phyloP scores from a whole-genome alignment of 2,888 invertebrate species.

The Nymphalis c-album region DNA sequence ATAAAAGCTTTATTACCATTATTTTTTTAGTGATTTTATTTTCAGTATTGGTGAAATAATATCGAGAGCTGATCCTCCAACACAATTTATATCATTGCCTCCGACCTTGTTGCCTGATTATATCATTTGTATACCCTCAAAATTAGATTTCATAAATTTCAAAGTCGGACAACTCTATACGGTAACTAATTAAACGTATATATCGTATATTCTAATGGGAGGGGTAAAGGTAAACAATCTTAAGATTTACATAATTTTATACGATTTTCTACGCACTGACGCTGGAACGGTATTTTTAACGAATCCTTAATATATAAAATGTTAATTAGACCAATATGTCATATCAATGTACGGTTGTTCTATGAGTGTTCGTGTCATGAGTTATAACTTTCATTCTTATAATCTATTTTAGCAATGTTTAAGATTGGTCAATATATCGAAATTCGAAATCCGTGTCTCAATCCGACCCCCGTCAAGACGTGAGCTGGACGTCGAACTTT shows the following conservation, averaged over 20 bases:
- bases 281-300: no score
- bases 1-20: no score
- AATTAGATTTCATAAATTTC: slow-evolving; percentile 64
- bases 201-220: no score
- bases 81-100: slow-evolving; percentile 27
- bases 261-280: no score
- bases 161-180: slow-evolving; percentile 55
- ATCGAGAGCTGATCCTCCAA: slow-evolving; percentile 31
- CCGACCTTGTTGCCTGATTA: slow-evolving; percentile 41
- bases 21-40: neutral
- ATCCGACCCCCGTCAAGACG: slow-evolving; percentile 56
- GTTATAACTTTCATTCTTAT: neutral
- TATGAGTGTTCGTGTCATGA: no score
- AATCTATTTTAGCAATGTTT: slow-evolving; percentile 48
- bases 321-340: no score
- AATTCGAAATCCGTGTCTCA: slow-evolving; percentile 56
- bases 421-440: slow-evolving; percentile 61
- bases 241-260: no score
- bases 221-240: no score
- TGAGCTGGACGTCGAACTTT: slow-evolving; percentile 53
- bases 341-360: no score
- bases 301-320: no score
- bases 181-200: slow-evolving; percentile 42
- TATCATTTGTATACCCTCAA: slow-evolving; percentile 60
- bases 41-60: slow-evolving; percentile 51